These are phyloP conservation scores for Ondatra zibethicus DNA, from an alignment of 2,113 vertebrate species.

Conservation along the genomic window DNA sequence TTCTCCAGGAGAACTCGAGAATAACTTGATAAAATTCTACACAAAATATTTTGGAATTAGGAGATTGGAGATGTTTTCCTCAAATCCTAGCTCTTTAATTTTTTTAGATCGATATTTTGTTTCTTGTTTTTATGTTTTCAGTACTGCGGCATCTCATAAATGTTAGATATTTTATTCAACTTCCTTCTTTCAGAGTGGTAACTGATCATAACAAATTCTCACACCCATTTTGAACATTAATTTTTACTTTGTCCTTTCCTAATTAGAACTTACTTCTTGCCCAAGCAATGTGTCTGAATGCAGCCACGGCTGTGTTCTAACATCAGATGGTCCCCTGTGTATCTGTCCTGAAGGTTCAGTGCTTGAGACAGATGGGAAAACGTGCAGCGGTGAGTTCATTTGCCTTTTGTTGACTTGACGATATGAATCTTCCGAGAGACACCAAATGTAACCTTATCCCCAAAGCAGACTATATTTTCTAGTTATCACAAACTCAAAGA, in stretches of 20 bases:
- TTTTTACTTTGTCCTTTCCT: slow-evolving; percentile 23
- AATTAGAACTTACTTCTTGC: slow-evolving; percentile 90
- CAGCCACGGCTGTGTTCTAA: slow-evolving; percentile 90
- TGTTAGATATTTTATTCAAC: slow-evolving; percentile 21
- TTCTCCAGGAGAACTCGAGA: slow-evolving; percentile 46
- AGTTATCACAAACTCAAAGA: background rate
- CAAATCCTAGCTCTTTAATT: slow-evolving; percentile 9
- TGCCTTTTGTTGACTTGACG: slow-evolving; percentile 26
- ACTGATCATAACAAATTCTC: background rate
- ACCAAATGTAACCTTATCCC: background rate
- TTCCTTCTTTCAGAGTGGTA: slow-evolving; percentile 18
- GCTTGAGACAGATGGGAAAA: slow-evolving; percentile 89
- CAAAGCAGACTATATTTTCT: slow-evolving; percentile 4
- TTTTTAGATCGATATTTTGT: slow-evolving; percentile 7
- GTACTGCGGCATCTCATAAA: background rate
- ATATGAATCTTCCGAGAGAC: background rate
- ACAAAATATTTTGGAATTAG: slow-evolving; percentile 47
- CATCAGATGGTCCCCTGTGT: slow-evolving; percentile 88
- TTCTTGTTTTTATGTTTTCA: slow-evolving; percentile 3
- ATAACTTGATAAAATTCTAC: background rate
- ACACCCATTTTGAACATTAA: background rate
- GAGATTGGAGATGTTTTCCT: background rate
- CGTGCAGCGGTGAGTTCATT: slow-evolving; percentile 90
- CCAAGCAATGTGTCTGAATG: slow-evolving; percentile 85
- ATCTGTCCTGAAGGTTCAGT: slow-evolving; percentile 93